Percentiles rank a stretch among this genome's conserved stretches.
Conservation (phyloP, 2,797 vertebrate genomes). For the Rhinichthys osculus region DNA sequence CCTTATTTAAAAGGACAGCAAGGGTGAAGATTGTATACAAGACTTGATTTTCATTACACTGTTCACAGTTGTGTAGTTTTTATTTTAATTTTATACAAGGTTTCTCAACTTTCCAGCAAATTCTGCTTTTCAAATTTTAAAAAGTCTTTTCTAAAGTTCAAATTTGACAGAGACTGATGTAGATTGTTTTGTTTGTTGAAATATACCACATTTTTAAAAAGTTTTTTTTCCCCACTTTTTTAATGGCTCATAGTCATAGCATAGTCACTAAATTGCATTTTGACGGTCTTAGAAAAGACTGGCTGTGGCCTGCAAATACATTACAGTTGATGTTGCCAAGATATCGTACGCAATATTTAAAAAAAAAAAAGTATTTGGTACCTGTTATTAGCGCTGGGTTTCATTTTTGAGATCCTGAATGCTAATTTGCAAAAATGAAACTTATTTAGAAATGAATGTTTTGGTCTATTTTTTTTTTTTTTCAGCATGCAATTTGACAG, state of each 20-base stretch:
- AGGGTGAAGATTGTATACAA: slow-evolving; percentile 16
- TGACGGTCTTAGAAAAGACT: neutral
- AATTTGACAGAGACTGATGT: neutral
- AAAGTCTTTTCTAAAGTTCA: slow-evolving; percentile 1
- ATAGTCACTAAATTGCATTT: neutral
- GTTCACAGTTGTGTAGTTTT: slow-evolving; percentile 23
- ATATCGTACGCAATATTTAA: neutral
- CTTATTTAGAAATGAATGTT: neutral
- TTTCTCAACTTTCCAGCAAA: neutral
- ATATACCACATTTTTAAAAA: neutral
- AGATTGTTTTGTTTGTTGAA: neutral
- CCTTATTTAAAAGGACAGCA: slow-evolving; percentile 29
- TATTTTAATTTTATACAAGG: slow-evolving; percentile 3
- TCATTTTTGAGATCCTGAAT: neutral
- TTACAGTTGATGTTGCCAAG: neutral
- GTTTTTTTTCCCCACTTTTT: neutral
- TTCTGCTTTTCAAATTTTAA: neutral
- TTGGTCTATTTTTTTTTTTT: neutral
- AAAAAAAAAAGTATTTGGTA: neutral
- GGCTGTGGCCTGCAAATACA: neutral
- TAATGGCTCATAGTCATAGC: neutral
- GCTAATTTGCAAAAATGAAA: neutral
- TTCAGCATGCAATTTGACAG: neutral
- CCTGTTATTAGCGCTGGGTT: neutral
- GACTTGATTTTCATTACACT: slow-evolving; percentile 37